Base-by-base conservation (phyloP, 2,113 vertebrate genomes). In the Cairina moschata region DNA sequence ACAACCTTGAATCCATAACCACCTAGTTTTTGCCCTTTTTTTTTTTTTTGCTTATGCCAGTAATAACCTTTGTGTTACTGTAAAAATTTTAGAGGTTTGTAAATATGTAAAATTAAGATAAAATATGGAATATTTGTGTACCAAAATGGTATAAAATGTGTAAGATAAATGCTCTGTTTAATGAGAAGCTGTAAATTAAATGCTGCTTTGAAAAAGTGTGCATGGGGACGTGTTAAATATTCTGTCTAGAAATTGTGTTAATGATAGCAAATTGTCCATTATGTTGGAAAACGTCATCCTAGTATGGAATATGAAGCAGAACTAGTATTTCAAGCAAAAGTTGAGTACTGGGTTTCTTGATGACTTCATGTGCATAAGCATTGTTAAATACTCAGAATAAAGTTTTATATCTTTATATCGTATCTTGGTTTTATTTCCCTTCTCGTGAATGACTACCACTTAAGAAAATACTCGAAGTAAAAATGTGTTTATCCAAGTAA, bases 31-130 rank as follows among this genome's bases (percentile, higher is more conserved):
- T 9, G 13, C 74, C 48, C 22, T 36, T 36, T 36, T 36, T 97
- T 83, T 83, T 42, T 83, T 42, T 85, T 95, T 91, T 92, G 91
- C 85, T 86, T 80, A 59, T 93, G 72, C 93, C 77, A 94, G 88
- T 86, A 91, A 91, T 73, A 92, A 59, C 29, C 74, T 94, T 79
- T 94, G 94, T 91, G 88, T 95, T 96, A 92, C 83, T 96, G 94
- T 97, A 97, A 93, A 96, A 94, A 71, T 54, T 97, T 97, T 92
- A 89, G 72, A 91, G 31, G 36, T 93, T 83, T 98, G 90, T 98
- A 98, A 95, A 97, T 97, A 96, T 97, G 95, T 98, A 97, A 97
- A 96, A 81, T 93, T 81, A 96, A 66, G 63, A 40, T 62, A 58
- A 90, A 95, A 73, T 90, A 92, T 0, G 93, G 95, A 79, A 72